Conservation (phyloP, 2,888 invertebrate genomes). For the Bombyx huttoni region DNA sequence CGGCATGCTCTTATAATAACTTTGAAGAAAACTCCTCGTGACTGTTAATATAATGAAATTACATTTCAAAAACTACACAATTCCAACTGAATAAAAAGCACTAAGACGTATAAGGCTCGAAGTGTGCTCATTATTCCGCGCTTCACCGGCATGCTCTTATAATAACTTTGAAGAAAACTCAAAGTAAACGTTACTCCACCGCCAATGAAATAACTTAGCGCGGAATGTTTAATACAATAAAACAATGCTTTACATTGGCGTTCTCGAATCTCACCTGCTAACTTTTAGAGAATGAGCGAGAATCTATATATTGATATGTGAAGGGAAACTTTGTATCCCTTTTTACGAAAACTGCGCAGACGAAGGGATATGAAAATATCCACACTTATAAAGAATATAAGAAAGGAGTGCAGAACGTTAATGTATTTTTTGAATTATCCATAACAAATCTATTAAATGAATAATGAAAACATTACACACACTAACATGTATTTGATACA, state of each 20-base stretch:
- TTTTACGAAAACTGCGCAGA: too few species aligned
- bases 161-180: conserved; percentile 6
- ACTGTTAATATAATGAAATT: too few species aligned
- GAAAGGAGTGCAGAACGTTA: too few species aligned
- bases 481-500: too few species aligned
- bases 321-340: too few species aligned
- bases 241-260: conserved; percentile 1
- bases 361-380: too few species aligned
- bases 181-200: conserved; percentile 8
- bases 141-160: conserved; percentile 8
- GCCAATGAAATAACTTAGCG: conserved; percentile 7
- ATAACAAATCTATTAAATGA: too few species aligned
- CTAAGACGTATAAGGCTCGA: not conserved
- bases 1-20: conserved; percentile 9
- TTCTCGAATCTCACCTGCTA: not conserved
- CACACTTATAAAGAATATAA: too few species aligned
- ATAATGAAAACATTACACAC: too few species aligned
- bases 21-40: conserved; percentile 1
- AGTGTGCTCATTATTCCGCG: not conserved
- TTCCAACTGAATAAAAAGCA: not conserved
- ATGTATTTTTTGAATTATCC: too few species aligned
- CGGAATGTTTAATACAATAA: conserved; percentile 11
- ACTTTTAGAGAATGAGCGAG: not conserved
- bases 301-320: too few species aligned
- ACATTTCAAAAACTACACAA: not conserved